Base-by-base conservation (phyloP, 2,888 invertebrate species). In the Microchrysa polita region DNA sequence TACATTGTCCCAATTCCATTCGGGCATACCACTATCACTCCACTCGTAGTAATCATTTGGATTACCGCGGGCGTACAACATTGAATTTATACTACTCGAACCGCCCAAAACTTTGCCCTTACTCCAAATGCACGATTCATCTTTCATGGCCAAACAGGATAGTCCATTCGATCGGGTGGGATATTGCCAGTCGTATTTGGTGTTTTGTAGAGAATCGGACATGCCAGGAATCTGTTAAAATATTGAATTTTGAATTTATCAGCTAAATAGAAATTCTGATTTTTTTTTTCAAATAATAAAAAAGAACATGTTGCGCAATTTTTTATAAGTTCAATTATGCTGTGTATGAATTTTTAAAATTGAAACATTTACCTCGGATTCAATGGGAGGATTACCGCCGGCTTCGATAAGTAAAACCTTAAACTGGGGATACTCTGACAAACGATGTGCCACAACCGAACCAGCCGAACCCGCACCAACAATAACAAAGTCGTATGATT, bases 31-130 rank as follows among this genome's bases (percentile, higher is more conserved):
- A 34, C 91, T 86, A 0, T 89, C 87, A 44, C 92, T 93, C 97
- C 97, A 97, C 72, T 91, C 89, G 82, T 96, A 93, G 81, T 89
- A 97, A 83, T 97, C 96, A 1, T 92, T 86, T 73, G 89, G 88
- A 83, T 96, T 96, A 0, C 97, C 97, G 76, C 97, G 87, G 57
- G 96, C 90, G 82, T 97, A 97, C 0, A 96, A 87, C 96, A 96
- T 96, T 0, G 94, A 94, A 81, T 96, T 96, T 0, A 96, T 86
- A 0, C 95, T 94, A 53, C 93, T 93, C 2, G 93, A 93, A 0
- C 96, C 96, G 0, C 95, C 96, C 0, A 96, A 86, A 0, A 93
- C 91, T 86, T 95, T 95, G 63, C 97, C 96, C 74, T 95, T 88
- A 0, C 96, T 95, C 95, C 95, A 96, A 80, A 92, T 91, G 81